Base-by-base conservation (phyloP, 2,888 invertebrate species). In the Salticus scenicus region DNA sequence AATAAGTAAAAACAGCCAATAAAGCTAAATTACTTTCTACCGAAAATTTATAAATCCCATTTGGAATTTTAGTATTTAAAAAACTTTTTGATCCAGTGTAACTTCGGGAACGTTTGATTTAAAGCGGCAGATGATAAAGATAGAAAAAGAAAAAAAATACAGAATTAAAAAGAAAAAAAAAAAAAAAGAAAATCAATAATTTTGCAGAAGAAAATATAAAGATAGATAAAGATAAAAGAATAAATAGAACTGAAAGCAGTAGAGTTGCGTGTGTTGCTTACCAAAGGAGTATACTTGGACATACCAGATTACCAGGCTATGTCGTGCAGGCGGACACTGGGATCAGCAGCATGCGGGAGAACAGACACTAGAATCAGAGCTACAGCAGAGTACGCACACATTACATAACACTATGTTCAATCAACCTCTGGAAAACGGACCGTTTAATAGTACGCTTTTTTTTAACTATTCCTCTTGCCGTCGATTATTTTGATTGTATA, bases 281-380 rank as follows among this genome's bases (percentile, higher is more conserved):
- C 93, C 93, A 93, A 92, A 91, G 92, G 92, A 89, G 92, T 93
- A 91, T 93, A 93, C 92, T 93, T 92, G 92, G 93, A 93, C 93
- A 93, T 93, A 92, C 91, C 88, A 88, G 88, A 87, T 85, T 81
- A 88, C 87, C 81, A 87, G 87, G 82, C 87, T 87, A 88, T 86
- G 88, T 88, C 87, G 88, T 88, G 88, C 87, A 83, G 88, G 88
- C 88, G 88, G 88, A 89, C 87, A 88, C 89, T 89, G 81, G 71
- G 74, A 70, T 78, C 70, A 80, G 80, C 76, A 80, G 80, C 79
- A 80, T 79, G 79, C 79, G 80, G 69, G 71, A 86, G 75, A 47
- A 86, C 24, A 80, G 76, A 75, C 51, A 85, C 80, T 75, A 80
- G 79, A 86, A 80, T 86, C 86, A 86, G 86, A 86, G 85, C 85